phyloP scores from a whole-genome alignment of 2,888 invertebrate genomes.

The Furcula furcula region DNA sequence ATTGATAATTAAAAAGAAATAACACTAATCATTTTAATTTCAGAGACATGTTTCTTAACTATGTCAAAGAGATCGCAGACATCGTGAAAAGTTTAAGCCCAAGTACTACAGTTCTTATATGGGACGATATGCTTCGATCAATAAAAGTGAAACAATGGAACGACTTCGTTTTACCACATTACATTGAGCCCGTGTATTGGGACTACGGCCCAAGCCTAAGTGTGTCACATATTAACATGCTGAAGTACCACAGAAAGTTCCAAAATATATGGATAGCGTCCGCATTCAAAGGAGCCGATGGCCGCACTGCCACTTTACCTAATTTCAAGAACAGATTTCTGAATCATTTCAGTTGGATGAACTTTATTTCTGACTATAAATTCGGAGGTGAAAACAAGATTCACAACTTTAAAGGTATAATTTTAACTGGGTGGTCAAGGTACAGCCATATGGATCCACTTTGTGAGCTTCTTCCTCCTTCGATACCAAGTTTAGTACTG shows the following conservation, averaged over 20 bases:
- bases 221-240: conserved; percentile 44
- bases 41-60: conserved; percentile 83
- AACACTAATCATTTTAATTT: too few species aligned
- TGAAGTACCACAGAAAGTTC: conserved; percentile 72
- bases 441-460: conserved; percentile 85
- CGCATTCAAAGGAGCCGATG: conserved; percentile 91
- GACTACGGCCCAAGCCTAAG: conserved; percentile 73
- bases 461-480: conserved; percentile 84
- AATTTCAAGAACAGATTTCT: conserved; percentile 83
- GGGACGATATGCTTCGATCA: conserved; percentile 91
- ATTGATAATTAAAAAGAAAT: too few species aligned
- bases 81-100: conserved; percentile 73
- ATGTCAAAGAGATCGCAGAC: conserved; percentile 79
- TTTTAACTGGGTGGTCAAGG: conserved; percentile 88
- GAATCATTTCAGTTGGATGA: conserved; percentile 88
- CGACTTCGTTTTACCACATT: conserved; percentile 60
- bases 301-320: conserved; percentile 72
- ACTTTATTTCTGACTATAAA: conserved; percentile 76
- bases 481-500: conserved; percentile 83
- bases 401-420: conserved; percentile 82
- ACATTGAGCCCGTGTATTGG: conserved; percentile 87
- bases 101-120: conserved; percentile 84
- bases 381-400: conserved; percentile 42
- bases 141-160: conserved; percentile 71
- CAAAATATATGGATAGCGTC: conserved; percentile 89